Base-by-base conservation (phyloP, 2,113 vertebrate genomes). In the Spilogale gracilis region DNA sequence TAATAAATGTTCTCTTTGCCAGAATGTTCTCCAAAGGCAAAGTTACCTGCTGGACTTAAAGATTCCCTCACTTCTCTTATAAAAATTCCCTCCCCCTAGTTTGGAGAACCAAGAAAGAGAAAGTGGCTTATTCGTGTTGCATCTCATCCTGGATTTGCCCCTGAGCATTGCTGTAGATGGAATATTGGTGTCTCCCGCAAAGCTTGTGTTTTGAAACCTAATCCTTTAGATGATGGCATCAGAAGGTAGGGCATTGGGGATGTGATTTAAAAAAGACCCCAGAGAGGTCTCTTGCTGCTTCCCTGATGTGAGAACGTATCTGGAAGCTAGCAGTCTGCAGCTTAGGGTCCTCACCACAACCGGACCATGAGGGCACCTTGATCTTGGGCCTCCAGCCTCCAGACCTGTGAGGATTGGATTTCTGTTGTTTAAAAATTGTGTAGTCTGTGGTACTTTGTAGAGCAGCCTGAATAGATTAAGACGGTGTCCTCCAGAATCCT, bases 11-110 rank as follows among this genome's bases (percentile, higher is more conserved):
- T 54, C 38, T 48, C 1, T 21, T 88, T 89, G 38, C 54, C 32
- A 83, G 80, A 92, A 76, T 91, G 20, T 58, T 86, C 94, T 95
- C 48, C 78, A 79, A 88, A 63, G 20, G 52, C 58, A 96, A 74
- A 94, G 48, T 20, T n/a, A 54, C 12, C 30, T 48, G 56, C 67
- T 84, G 23, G 14, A 60, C 78, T 78, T 92, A 27, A 85, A 82
- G 50, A 71, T 38, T 21, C 45, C 16, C 60, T 94, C n/a, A 43
- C 1, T 25, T 5, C 23, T 76, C 27, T 91, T 32, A 80, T 27
- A 25, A 25, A 23, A 27, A 32, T 30, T 52, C 63, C 9, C 20
- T 45, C 3, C 6, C 45, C 50, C 73, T 7, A 11, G 9, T 78
- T 56, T 84, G 84, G 23, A 80, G 50, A 82, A 56, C 21, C n/a